Evolutionary conservation across 2,888 invertebrate genomes (phyloP), one percentile per base, ranked within the genome.

Genomic region (Netelia inedita): DNA sequence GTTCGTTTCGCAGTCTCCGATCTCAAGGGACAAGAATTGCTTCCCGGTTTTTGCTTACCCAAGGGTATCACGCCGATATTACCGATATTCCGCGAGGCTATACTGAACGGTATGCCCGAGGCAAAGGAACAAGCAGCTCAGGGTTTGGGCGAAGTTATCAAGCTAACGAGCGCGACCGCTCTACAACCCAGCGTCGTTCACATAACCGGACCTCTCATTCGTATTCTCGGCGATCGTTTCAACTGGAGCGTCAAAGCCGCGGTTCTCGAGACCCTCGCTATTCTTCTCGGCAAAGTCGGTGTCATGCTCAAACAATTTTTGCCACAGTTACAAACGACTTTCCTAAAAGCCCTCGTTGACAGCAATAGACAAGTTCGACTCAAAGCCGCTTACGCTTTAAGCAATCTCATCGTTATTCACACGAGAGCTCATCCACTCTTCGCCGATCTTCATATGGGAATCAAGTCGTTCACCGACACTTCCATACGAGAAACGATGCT

Each of bases 321-420:
- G 91, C 99, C 99, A 1, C 99, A 99, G 94, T 95, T 99, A 55
- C 99, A 99, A 95, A 99, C 99, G 1, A 99, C 99, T 19, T 99
- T 99, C 94, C 95, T 99, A 74, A 99, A 99, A 94, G 98, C 99
- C 2, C 95, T 99, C 78, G 97, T 97, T 93, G 99, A 99, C 94
- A 96, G 97, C 35, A 97, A 97, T 94, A 95, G 98, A 80, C 95
- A 96, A 86, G 99, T 99, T 19, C 95, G 99, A 84, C 95, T 99
- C 88, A 97, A 97, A 94, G 98, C 99, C 9, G 98, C 98, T 0
- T 95, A 95, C 71, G 99, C 99, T 73, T 95, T 99, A 28, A 96
- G 98, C 87, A 96, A 98, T 93, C 95, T 99, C 11, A 98, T 98
- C 85, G 95, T 97, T 28, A 99, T 99, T 88, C 99, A 99, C 94